Base-by-base conservation (phyloP, 92 coral and sea anemone species). In the Actinernus sp. region DNA sequence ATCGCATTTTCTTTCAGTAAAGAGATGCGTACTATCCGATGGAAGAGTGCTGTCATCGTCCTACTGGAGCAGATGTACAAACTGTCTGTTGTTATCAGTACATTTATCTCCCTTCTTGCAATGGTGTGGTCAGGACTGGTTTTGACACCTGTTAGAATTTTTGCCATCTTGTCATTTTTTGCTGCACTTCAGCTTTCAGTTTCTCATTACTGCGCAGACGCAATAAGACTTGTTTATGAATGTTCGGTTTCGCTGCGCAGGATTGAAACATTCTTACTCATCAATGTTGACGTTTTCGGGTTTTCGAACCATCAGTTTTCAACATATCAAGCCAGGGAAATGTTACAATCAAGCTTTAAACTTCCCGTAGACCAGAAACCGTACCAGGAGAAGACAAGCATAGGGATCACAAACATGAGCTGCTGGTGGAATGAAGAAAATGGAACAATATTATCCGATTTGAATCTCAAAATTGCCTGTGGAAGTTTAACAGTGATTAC, bases 51-150 rank as follows among this genome's bases (percentile, higher is more conserved):
- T 18, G 22, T 45, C 11, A 4, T 8, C 11, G 52, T 45, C 11
- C 6, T 45, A 17, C 52, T 45, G 5, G 52, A 45, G 52, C 52
- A 45, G 19, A 45, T 45, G 52, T 45, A 45, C 52, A 45, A 45
- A 18, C 19, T 45, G 5, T 45, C 52, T 4, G 6, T 45, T 5
- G 19, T 45, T 23, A 4, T 45, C 52, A 45, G 52, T 45, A 6
- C 10, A 12, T 45, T 8, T 23, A 45, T 45, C 52, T 9, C 18
- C 52, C 52, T 45, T 23, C 18, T 45, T 17, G 4, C 52, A 12
- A 45, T 45, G 52, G 52, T 45, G 52, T 6, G 52, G 52, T 8
- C 22, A 23, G 52, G 52, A 5, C 5, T 45, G 52, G 4, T 23
- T 17, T 23, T 45, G 4, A 45, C 52, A 45, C 52, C 52, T 17